Conservation (phyloP, 2,888 invertebrate species). For the Nycteola revayana region DNA sequence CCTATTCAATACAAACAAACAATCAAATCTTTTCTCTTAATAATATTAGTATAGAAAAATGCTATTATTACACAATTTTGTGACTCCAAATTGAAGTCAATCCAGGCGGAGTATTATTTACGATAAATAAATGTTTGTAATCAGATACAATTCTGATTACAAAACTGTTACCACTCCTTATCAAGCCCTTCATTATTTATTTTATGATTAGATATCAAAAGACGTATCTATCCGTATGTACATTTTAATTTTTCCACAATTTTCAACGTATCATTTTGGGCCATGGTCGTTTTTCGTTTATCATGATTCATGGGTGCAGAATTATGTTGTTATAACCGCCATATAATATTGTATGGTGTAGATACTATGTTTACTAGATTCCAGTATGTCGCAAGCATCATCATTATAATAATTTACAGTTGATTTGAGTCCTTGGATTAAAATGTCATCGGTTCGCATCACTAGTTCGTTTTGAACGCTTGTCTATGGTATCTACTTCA, state of each 20-base stretch:
- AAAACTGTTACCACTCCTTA: slow-evolving; percentile 61
- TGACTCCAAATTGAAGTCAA: too few species aligned
- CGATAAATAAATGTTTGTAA: not conserved
- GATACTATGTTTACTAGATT: not conserved
- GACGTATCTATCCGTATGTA: too few species aligned
- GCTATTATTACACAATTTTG: too few species aligned
- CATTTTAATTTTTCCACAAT: slow-evolving; percentile 49
- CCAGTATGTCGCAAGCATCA: not conserved
- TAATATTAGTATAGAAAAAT: too few species aligned
- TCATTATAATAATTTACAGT: too few species aligned
- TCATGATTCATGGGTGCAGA: slow-evolving; percentile 37
- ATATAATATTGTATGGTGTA: not conserved
- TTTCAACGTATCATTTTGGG: slow-evolving; percentile 43
- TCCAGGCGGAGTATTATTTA: too few species aligned
- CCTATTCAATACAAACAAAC: too few species aligned
- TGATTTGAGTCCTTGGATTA: too few species aligned
- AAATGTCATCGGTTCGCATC: too few species aligned
- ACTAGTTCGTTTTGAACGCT: too few species aligned
- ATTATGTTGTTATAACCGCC: slow-evolving; percentile 14
- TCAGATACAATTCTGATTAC: slow-evolving; percentile 39
- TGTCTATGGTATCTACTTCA: too few species aligned
- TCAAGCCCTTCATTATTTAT: slow-evolving; percentile 69
- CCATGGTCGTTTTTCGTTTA: slow-evolving; percentile 53
- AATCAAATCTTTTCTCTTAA: too few species aligned
- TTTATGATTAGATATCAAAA: slow-evolving; percentile 60